Base-by-base conservation (phyloP, 2,797 vertebrate species). In the Anabas testudineus region DNA sequence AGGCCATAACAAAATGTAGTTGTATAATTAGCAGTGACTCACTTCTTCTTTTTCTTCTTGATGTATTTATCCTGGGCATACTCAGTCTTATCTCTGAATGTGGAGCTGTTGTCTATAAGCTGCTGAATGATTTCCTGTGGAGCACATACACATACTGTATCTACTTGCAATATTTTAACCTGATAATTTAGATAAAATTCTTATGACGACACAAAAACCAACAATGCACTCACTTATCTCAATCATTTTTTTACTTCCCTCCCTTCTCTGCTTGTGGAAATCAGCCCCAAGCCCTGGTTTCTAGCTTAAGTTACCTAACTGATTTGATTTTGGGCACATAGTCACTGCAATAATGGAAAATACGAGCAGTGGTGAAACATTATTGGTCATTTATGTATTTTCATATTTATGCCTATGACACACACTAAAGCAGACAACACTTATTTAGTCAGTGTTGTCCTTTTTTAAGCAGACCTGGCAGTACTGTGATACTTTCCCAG, bases 21-120 rank as follows among this genome's bases (percentile, higher is more conserved):
- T 41, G 51, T 24, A 54, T n/a, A 61, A 41, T 32, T 2, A 4
- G 0, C 41, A 47, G n/a, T 16, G 26, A 93, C 97, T 96, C 92
- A 99, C 98, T 99, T 99, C 84, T 96, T 99, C 78, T 97, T 99
- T 93, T 99, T 99, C 94, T 99, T 99, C 94, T 99, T 99, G 84
- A 99, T 99, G 92, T 99, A 99, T 86, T 99, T 99, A 76, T 96
- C 95, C 91, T 99, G 98, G 65, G 98, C 95, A 90, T 98, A 99
- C 87, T 95, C 97, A 8, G 98, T 99, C 93, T 99, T 99, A 91
- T 96, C 96, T 83, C 92, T 93, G 84, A 99, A 99, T 0, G 97
- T 99, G 47, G 97, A 94, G 80, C 97, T 99, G 94, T 99, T 98
- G 76, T 99, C 96, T 90, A 99, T 96, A 46, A 99, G 95, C 81